A percentile compares a stretch with the other conserved stretches of the same genome.
Conservation (phyloP, 1,140 invertebrate genomes). For the Bombus confusus region DNA sequence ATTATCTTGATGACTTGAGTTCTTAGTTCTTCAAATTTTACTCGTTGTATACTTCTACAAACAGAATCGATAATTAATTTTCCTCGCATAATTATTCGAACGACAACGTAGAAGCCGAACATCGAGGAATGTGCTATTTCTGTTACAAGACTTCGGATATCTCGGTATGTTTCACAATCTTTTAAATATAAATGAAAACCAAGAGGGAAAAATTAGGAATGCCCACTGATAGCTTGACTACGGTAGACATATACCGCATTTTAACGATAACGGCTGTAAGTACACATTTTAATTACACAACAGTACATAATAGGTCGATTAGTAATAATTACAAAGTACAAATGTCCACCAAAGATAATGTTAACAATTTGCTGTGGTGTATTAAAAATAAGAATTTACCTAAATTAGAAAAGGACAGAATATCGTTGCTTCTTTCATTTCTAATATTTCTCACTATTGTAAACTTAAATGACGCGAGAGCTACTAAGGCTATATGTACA, state of each 20-base stretch:
- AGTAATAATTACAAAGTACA: background rate
- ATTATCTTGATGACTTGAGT: background rate
- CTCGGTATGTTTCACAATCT: background rate
- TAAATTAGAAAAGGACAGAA: too few relatives aligned
- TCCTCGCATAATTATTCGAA: background rate
- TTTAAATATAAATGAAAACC: background rate
- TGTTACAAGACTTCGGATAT: background rate
- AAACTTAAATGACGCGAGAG: too few relatives aligned
- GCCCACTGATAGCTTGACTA: background rate
- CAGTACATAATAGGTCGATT: background rate
- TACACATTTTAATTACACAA: background rate
- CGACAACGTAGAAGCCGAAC: background rate
- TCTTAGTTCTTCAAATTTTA: background rate
- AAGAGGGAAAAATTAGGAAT: background rate
- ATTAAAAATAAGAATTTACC: background rate
- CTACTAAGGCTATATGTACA: too few relatives aligned
- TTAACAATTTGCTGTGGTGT: background rate
- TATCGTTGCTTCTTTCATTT: too few relatives aligned
- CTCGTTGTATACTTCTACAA: background rate
- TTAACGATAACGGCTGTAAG: background rate
- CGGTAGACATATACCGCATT: too few relatives aligned
- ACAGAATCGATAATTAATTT: background rate
- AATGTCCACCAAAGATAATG: background rate
- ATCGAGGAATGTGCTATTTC: background rate
- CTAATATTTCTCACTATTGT: too few relatives aligned